Base-by-base conservation (phyloP, 2,888 invertebrate genomes). In the Caenorhabditis uteleia region DNA sequence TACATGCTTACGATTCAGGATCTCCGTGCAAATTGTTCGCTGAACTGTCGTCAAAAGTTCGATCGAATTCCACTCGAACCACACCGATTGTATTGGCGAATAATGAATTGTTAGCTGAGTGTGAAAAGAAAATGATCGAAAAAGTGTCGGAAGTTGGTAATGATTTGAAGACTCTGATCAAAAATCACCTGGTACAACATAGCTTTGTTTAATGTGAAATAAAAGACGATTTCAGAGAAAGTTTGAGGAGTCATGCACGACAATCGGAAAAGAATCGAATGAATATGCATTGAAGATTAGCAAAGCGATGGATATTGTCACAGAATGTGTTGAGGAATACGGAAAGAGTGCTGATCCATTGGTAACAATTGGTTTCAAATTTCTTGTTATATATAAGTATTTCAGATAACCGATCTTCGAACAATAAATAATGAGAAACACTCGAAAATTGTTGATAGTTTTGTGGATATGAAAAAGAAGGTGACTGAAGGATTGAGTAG, bases 171-270 rank as follows among this genome's bases (percentile, higher is more conserved):
- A n/a, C n/a, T n/a, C n/a, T n/a, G n/a, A n/a, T n/a, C n/a, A n/a
- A n/a, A n/a, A n/a, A n/a, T n/a, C n/a, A n/a, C n/a, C n/a, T n/a
- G n/a, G n/a, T n/a, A n/a, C n/a, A n/a, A n/a, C n/a, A n/a, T n/a
- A n/a, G n/a, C n/a, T n/a, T n/a, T n/a, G n/a, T n/a, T n/a, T n/a
- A n/a, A n/a, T 25, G 44, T 25, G 39, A 42, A 50, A 8, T 2
- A n/a, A n/a, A n/a, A n/a, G n/a, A n/a, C 23, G 2, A 46, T 34
- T 5, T 27, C 55, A 6, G 53, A 38, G 12, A n/a, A 45, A 44
- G 16, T 50, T 29, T n/a, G n/a, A n/a, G n/a, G n/a, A n/a, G n/a
- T n/a, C n/a, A n/a, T n/a, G n/a, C n/a, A n/a, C n/a, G n/a, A n/a
- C n/a, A n/a, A n/a, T n/a, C 12, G 23, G 49, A 1, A 14, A 31